Base-by-base conservation (phyloP, 2,797 vertebrate species). In the Perodicticus potto region DNA sequence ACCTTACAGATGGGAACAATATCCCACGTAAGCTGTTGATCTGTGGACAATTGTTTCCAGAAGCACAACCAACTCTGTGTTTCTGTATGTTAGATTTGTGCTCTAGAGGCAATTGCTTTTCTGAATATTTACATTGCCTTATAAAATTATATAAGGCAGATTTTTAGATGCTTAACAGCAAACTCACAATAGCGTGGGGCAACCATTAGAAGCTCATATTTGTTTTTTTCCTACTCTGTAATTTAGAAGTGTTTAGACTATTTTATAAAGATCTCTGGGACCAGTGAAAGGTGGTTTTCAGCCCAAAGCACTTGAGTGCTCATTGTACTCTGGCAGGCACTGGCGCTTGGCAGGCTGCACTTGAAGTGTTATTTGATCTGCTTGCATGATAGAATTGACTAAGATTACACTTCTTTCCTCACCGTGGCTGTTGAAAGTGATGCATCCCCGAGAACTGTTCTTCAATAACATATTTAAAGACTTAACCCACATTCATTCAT, bases 301-400 rank as follows among this genome's bases (percentile, higher is more conserved):
- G 96, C 95, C 94, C 95, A 91, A 98, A 98, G 99, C 98, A 98
- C 98, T 98, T 65, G 97, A 98, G 97, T 76, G 96, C 96, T 97
- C 59, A 81, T 97, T 98, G 99, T 98, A 89, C 97, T 98, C 98
- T 98, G 98, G 98, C 98, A 95, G 98, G 94, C 94, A 98, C 94
- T 98, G 97, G 98, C 95, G 98, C 98, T 99, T 99, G 99, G 99
- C 99, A 98, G 98, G 98, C 98, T 96, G 97, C 95, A 98, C 98
- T 98, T 97, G 98, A 98, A 98, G 98, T 97, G 99, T 98, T 99
- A 98, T 98, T 99, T 99, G 99, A 99, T 99, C 99, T 98, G 98
- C 97, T 98, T 97, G 98, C 98, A 37, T 95, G 98, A 98, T 98
- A 98, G 99, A 98, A 98, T 98, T 98, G 98, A 81, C 98, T 97